A percentile compares a stretch with the other conserved stretches of the same genome.
Evolutionary conservation across 2,888 invertebrate species (phyloP).

Genomic region (Dusona sp.): DNA sequence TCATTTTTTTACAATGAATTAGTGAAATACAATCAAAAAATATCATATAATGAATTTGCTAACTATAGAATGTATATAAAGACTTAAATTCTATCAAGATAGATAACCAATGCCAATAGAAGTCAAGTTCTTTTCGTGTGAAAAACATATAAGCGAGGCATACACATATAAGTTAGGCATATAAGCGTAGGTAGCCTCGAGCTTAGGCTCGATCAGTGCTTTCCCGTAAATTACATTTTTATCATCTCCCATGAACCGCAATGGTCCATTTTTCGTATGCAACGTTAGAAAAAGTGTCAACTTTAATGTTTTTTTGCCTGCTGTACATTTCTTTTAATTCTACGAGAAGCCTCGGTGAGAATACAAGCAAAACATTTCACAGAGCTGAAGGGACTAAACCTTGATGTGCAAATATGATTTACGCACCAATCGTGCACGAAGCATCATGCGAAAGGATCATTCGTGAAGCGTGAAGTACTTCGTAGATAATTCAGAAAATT

Average conservation of each 20-base stretch:
- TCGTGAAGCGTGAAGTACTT: conserved; percentile 6
- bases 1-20: background rate
- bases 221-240: conserved; percentile 7
- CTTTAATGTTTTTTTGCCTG: background rate
- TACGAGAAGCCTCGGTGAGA: background rate
- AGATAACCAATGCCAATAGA: background rate
- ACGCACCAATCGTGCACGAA: too few species aligned
- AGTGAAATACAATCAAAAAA: background rate
- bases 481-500: conserved; percentile 3
- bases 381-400: background rate
- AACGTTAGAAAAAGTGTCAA: background rate
- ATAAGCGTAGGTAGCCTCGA: background rate
- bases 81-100: background rate
- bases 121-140: background rate
- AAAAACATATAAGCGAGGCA: too few species aligned
- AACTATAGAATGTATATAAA: background rate
- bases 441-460: too few species aligned
- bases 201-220: conserved; percentile 1
- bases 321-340: background rate
- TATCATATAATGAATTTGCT: background rate
- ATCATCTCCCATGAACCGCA: background rate
- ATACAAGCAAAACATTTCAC: background rate
- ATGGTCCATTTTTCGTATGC: background rate
- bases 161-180: too few species aligned
- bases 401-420: background rate